Evolutionary conservation across 1,140 invertebrate species (phyloP).

Genomic region (Drosophila baimaii): DNA sequence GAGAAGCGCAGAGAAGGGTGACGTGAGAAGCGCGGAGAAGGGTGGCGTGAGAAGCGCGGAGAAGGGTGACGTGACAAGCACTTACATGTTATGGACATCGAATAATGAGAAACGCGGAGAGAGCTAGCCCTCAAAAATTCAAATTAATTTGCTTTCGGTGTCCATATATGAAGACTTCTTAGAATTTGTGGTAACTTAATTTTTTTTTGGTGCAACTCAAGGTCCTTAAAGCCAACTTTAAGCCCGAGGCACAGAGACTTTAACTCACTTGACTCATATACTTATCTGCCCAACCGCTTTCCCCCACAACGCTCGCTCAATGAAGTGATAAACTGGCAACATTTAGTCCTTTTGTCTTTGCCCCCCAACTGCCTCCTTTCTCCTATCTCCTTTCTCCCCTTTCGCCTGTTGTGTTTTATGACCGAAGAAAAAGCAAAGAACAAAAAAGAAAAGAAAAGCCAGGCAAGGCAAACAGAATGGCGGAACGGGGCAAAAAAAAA

Average conservation of each 20-base stretch:
- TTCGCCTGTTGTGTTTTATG: slow-evolving; percentile 46
- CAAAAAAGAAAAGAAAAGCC: slow-evolving; percentile 1
- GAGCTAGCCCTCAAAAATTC: not conserved
- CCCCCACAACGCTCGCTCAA: slow-evolving; percentile 36
- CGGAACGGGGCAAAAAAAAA: slow-evolving; percentile 25
- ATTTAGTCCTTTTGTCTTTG: slow-evolving; percentile 54
- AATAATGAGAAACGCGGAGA: not conserved
- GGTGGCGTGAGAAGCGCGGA: not conserved
- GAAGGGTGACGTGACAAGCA: not conserved
- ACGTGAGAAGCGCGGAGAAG: not conserved
- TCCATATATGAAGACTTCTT: not conserved
- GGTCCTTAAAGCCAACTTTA: not conserved
- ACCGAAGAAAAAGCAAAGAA: slow-evolving; percentile 5
- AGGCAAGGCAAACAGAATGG: slow-evolving; percentile 6
- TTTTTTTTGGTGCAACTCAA: no score
- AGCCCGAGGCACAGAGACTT: not conserved
- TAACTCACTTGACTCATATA: slow-evolving; percentile 19
- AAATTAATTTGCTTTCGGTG: not conserved
- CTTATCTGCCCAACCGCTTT: slow-evolving; percentile 15
- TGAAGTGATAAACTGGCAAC: slow-evolving; percentile 73
- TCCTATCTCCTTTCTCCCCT: not conserved
- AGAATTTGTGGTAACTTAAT: not conserved
- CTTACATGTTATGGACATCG: no score
- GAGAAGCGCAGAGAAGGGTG: not conserved
- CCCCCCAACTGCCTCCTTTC: not conserved